These are phyloP conservation scores for Micronycteris hirsuta DNA, from an alignment of 2,113 vertebrate species.

Conservation along the genomic window DNA sequence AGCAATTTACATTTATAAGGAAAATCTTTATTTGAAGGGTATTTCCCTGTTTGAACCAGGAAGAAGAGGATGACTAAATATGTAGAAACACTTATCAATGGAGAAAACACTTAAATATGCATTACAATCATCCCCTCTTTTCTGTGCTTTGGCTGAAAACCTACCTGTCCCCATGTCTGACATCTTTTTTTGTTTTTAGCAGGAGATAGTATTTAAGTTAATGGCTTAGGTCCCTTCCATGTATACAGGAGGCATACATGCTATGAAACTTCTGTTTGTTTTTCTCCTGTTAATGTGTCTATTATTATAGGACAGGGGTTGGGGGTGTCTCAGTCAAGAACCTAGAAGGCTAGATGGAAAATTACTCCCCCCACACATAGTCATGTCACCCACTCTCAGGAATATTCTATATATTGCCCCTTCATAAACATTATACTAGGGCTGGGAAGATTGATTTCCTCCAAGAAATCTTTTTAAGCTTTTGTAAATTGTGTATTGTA, in stretches of 20 bases:
- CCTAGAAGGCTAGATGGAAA: background rate
- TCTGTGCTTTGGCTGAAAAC: background rate
- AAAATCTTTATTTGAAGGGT: background rate
- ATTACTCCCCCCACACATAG: background rate
- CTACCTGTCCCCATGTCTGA: background rate
- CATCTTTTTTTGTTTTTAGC: background rate
- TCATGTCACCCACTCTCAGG: background rate
- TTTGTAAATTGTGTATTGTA: constrained; percentile 53
- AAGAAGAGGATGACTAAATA: too few relatives aligned
- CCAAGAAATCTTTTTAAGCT: constrained; percentile 51
- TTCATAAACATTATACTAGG: background rate
- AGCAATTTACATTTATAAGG: background rate
- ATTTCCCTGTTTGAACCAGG: too few relatives aligned
- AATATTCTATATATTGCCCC: constrained; percentile 2
- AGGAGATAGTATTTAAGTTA: too few relatives aligned
- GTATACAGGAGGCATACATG: too few relatives aligned
- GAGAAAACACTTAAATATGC: background rate
- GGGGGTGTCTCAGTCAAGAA: background rate
- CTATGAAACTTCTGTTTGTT: background rate
- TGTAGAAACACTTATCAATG: background rate
- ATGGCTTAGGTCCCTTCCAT: too few relatives aligned
- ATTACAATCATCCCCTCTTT: background rate
- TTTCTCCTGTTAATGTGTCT: background rate
- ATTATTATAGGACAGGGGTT: background rate
- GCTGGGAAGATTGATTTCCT: constrained; percentile 50